These are phyloP conservation scores for Agrochola circellaris DNA, from an alignment of 2,888 invertebrate species.

Conservation along the genomic window DNA sequence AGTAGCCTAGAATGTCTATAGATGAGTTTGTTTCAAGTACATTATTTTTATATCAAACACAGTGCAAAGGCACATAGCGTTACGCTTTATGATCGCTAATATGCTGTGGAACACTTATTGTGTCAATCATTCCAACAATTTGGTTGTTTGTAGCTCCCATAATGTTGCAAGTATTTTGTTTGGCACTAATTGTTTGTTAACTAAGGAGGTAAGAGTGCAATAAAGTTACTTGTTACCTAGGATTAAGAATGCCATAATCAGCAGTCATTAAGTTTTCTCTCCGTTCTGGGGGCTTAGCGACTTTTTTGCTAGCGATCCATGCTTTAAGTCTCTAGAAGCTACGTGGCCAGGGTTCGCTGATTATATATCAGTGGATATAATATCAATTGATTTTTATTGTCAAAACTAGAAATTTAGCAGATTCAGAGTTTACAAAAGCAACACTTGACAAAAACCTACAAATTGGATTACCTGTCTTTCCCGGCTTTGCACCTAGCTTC, in stretches of 20 bases:
- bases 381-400: too few species aligned
- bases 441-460: not conserved
- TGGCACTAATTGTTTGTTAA: not conserved
- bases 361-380: too few species aligned
- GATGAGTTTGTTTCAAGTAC: slow-evolving; percentile 25
- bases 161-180: slow-evolving; percentile 21
- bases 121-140: slow-evolving; percentile 49
- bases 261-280: not conserved
- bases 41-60: slow-evolving; percentile 16
- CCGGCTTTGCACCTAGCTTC: too few species aligned
- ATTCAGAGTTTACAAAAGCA: not conserved
- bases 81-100: slow-evolving; percentile 38
- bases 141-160: slow-evolving; percentile 5
- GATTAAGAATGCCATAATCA: not conserved
- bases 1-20: slow-evolving; percentile 31
- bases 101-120: slow-evolving; percentile 27
- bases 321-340: not conserved
- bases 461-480: not conserved
- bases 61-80: slow-evolving; percentile 6
- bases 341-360: not conserved
- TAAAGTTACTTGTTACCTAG: not conserved
- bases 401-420: too few species aligned
- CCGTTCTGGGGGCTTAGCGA: not conserved
- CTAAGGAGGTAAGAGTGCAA: not conserved
- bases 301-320: not conserved